Evolutionary conservation across 2,797 vertebrate species (phyloP), one percentile per base, ranked within the genome.

Genomic region (Bufotes viridis): DNA sequence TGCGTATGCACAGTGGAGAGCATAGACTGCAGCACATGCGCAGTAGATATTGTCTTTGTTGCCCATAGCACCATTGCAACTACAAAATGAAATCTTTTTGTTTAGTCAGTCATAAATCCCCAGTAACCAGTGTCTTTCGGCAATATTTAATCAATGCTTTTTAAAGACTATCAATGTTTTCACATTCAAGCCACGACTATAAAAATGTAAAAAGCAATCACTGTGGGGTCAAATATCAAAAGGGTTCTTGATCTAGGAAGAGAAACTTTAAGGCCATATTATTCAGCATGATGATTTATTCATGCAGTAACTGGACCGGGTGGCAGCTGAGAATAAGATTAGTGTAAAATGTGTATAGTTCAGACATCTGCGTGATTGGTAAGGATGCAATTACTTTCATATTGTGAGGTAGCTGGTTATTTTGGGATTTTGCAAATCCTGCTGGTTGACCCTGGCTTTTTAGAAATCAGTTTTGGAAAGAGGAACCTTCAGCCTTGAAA

Each of bases 281-380:
- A 78, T 78, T 51, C 51, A 7, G 51, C 75, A 13, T 78, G 51
- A 78, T 78, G 75, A 78, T 78, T 78, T 78, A 78, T 78, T 78
- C 51, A 78, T 78, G 75, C 75, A 17, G 75, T 78, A 78, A 78
- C 75, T 51, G 51, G 51, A 78, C 75, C 55, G 6, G 49, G 75
- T 55, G 24, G 75, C 75, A 78, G 75, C 75, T 78, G 75, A 78
- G 75, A 78, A 78, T 78, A 78, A 78, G 75, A 78, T 78, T 78
- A 55, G 75, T 55, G 75, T 78, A 78, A 78, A 53, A 55, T 3
- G 20, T 24, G 55, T 78, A 53, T 12, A 24, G 75, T 17, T 55
- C 75, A 78, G 75, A 78, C 75, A 78, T 78, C 75, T 78, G 75
- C 3, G 75, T 78, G 75, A 78, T 78, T 78, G 75, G 53, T 78